Evolutionary conservation across 2,113 vertebrate genomes (phyloP).

Genomic region (Urocynchramus pylzowi): DNA sequence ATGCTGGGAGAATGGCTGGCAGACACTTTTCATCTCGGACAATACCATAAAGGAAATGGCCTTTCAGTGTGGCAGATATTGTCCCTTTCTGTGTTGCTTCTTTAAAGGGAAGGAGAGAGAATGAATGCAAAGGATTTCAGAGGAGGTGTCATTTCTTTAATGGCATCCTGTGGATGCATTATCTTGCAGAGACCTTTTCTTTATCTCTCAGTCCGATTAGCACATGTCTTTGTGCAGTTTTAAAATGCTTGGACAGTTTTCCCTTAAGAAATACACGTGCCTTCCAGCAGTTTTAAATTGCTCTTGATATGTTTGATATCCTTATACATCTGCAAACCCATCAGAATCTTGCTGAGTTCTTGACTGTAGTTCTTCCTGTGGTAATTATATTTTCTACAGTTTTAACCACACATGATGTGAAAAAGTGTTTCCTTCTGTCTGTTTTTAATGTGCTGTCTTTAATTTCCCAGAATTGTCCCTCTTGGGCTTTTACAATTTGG

Average conservation of each 20-base stretch:
- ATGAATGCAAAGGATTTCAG: background rate
- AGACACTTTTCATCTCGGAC: background rate
- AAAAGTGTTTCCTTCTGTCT: constrained; percentile 12
- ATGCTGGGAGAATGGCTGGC: background rate
- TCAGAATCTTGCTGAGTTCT: constrained; percentile 35
- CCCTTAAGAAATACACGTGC: background rate
- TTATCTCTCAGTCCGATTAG: constrained; percentile 22
- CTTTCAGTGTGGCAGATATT: background rate
- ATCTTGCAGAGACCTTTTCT: background rate
- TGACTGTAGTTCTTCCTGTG: constrained; percentile 10
- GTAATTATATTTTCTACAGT: constrained; percentile 25
- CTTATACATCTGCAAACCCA: background rate
- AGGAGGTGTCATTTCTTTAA: constrained; percentile 24
- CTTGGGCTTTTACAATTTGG: constrained; percentile 15
- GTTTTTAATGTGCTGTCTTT: background rate
- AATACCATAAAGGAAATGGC: background rate
- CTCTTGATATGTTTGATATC: constrained; percentile 19
- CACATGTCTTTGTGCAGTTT: constrained; percentile 15
- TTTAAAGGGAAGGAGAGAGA: background rate
- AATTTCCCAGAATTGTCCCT: background rate
- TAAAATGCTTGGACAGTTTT: constrained; percentile 27
- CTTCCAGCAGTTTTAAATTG: constrained; percentile 50
- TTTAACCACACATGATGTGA: background rate
- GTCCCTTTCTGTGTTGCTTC: background rate
- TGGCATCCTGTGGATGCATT: background rate